Base-by-base conservation (phyloP, 2,113 vertebrate species). In the Dolichotis patagonum region DNA sequence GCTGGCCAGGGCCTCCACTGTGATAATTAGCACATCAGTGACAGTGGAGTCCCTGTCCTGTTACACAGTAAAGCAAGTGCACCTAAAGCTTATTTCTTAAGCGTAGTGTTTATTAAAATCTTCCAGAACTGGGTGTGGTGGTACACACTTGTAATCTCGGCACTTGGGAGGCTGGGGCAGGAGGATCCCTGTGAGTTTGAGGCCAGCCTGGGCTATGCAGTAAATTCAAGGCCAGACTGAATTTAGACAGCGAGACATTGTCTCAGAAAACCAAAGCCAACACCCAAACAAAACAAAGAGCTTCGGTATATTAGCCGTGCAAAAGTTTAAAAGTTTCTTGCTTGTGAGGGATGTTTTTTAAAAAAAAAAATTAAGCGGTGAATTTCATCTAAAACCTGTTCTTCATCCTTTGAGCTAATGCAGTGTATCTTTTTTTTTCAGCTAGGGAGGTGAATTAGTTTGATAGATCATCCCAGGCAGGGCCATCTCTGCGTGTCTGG, bases 331-430 rank as follows among this genome's bases (percentile, higher is more conserved):
- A 32, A 56, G 4, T 80, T 85, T 26, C 26, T 77, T 63, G 16
- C 58, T 91, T 81, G 9, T 46, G 80, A 85, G 30, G 30, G n/a
- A n/a, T 85, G 87, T 92, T n/a, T 35, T 0, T 17, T 17, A 20
- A 85, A 86, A 94, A 20, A 85, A 86, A 94, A 71, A n/a, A 54
- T 83, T 49, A 16, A 83, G 22, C 54, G 26, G 65, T 75, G 32
- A 91, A 63, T 91, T 94, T 81, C 87, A 78, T 96, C n/a, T 56
- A 28, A 92, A 83, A 41, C 0, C 71, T 87, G 71, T 83, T 67
- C 85, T 82, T 78, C n/a, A 63, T 85, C 26, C 16, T 91, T 75
- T 85, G 56, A 69, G n/a, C 26, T 80, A 26, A 75, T 46, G 19
- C 9, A 54, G 28, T 67, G 78, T 46, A 52, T 1, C 69, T 89